Base-by-base conservation (phyloP, 2,888 invertebrate genomes). In the Cerastis rubricosa region DNA sequence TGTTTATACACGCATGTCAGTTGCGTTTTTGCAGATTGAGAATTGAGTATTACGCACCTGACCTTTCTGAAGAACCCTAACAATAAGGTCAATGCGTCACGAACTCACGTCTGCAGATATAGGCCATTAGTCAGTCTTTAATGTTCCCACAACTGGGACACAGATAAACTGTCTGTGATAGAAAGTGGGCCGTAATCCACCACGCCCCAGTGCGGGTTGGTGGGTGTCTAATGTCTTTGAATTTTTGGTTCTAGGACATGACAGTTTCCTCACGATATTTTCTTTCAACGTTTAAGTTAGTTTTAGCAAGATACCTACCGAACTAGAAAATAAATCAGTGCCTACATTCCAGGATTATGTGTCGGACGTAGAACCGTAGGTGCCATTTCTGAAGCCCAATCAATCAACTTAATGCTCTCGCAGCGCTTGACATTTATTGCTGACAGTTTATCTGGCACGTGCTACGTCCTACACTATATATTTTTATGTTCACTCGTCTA, bases 401-500 rank as follows among this genome's bases (percentile, higher is more conserved):
- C 47, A 74, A 66, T 51, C 74, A 73, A 51, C 14, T 40, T 45
- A 78, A 78, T 63, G 51, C 25, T 40, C 47, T 35, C n/a, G 40
- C 47, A 43, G 14, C 19, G 40, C 35, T 43, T 45, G 29, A 65
- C 22, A 81, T 81, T 67, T 57, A 81, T 68, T n/a, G 14, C n/a
- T 67, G 40, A 80, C 66, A 8, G n/a, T 49, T 25, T 9, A 40
- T 66, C 22, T 49, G 25, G 35, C 54, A 74, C 66, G 51, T 63
- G 61, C 12, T n/a, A 25, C 51, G 29, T 51, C 6, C 43, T 12
- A 35, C 22, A 29, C 14, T 29, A 70, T 7, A 54, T 49, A 22
- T 47, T 61, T 66, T 45, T 29, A 57, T 35, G 8, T 22, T 40
- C 7, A 45, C 22, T 25, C 40, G 45, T 59, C 65, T 59, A 49